Evolutionary conservation across 2,797 vertebrate species (phyloP), one percentile per base, ranked within the genome.

Genomic region (Gobionotothen gibberifrons): DNA sequence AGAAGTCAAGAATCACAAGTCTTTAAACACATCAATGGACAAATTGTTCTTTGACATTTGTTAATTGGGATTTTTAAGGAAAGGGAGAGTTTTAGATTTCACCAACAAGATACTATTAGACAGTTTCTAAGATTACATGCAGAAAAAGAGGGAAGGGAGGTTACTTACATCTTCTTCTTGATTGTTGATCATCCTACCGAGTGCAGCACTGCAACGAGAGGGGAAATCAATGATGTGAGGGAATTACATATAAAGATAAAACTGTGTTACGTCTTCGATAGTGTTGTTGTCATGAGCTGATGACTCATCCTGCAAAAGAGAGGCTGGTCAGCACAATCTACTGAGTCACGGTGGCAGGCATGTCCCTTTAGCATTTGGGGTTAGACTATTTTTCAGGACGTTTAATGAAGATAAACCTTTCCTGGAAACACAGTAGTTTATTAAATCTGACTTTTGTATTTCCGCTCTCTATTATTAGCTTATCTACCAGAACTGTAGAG

Each of bases 111-210:
- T 11, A 78, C 14, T 0, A 26, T 16, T 22, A 53, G 2, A 53
- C 4, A 56, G 54, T 32, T 3, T 5, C 42, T 2, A 3, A 36
- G 2, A 10, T 5, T 46, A 13, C 17, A 46, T 55, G 14, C 13
- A 51, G 4, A 15, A 32, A 11, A 43, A 6, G 14, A 29, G 5
- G 0, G 21, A 8, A 16, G 3, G 0, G 9, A 39, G 22, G 47
- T 44, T 40, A 90, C 96, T 96, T 90, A 98, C 97, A 90, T 98
- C 97, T 84, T 93, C 92, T 84, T 96, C 96, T 44, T 93, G 95
- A 88, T 79, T 94, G 73, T 93, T 95, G 91, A 92, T 95, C 97
- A 98, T 98, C 91, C 94, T 98, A 93, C 67, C 87, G 77, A 74
- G 84, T 74, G 79, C 87, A 74, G 87, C 82, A 91, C 91, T 86